Conservation (phyloP, 2,888 invertebrate genomes). For the Xylocampa areola region DNA sequence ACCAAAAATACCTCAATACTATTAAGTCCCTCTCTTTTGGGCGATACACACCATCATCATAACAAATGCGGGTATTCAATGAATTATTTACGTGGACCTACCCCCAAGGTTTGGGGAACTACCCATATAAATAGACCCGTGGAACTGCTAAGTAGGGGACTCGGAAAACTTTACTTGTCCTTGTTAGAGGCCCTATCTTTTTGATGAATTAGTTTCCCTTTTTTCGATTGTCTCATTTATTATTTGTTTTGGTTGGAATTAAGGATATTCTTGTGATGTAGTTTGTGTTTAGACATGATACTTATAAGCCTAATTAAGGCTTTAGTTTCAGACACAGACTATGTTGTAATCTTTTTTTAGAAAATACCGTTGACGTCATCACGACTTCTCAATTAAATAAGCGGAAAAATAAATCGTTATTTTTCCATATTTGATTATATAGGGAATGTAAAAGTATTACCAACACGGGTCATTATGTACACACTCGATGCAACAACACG, state of each 20-base stretch:
- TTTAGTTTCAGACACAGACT: too few relatives aligned
- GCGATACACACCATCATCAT: slow-evolving; percentile 58
- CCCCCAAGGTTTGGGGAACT: slow-evolving; percentile 43
- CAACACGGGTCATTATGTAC: slow-evolving; percentile 3
- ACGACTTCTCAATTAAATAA: too few relatives aligned
- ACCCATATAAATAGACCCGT: slow-evolving; percentile 52
- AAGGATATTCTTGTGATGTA: slow-evolving; percentile 12
- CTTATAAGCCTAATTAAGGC: neutral
- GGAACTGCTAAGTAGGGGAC: slow-evolving; percentile 50
- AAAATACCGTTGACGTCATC: too few relatives aligned
- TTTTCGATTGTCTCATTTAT: slow-evolving; percentile 42
- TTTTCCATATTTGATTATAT: too few relatives aligned
- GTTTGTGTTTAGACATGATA: slow-evolving; percentile 8
- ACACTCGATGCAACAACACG: slow-evolving; percentile 17
- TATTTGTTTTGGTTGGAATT: slow-evolving; percentile 45
- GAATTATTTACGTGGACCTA: slow-evolving; percentile 69
- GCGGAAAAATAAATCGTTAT: neutral
- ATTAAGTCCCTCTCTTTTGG: slow-evolving; percentile 16
- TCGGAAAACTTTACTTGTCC: slow-evolving; percentile 48
- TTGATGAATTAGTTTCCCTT: slow-evolving; percentile 51
- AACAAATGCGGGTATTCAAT: slow-evolving; percentile 69
- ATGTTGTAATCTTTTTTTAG: too few relatives aligned
- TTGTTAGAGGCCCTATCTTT: slow-evolving; percentile 47
- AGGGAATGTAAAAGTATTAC: neutral
- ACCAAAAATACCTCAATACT: slow-evolving; percentile 13